Evolutionary conservation across 2,797 vertebrate genomes (phyloP), one percentile per base, ranked within the genome.

Genomic region (Hephaestus fuliginosus): DNA sequence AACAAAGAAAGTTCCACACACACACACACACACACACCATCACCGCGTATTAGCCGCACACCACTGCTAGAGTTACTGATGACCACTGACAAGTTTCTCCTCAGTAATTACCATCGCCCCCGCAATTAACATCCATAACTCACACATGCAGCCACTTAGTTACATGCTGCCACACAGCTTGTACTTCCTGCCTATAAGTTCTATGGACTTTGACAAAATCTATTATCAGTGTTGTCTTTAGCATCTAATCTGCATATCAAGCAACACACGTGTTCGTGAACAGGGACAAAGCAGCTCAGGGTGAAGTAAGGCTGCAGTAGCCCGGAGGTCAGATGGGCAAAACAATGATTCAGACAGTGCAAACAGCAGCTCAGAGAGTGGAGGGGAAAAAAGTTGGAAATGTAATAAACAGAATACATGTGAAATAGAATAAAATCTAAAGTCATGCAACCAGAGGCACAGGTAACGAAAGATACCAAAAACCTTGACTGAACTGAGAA

Each of bases 31-130:
- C 63, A 67, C 10, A 76, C 63, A 70, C 41, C 74, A 43, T 76
- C 71, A 5, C 28, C 51, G 46, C 36, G 51, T 51, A 12, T 76
- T 74, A 84, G 82, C 61, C 25, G 72, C 65, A 68, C 71, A 36
- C 46, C 11, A 12, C 52, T 70, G 25, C 51, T 51, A 2, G 30
- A 80, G 70, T 68, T 65, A 67, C 61, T 80, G 63, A 82, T 74
- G 66, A 65, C 73, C 70, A 36, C 76, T 76, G 80, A 87, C 70
- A 76, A 76, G 77, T 76, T 25, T 80, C 78, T 61, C 69, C 75
- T 85, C 79, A 63, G 81, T 70, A 88, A 81, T 82, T 77, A 25
- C 6, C 46, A 46, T 36, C 74, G 41, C 25, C 56, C 67, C 58
- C 58, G 55, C 17, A 36, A 57, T 71, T 52, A 74, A 41, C 61